A percentile compares a stretch with the other conserved stretches of the same genome.
phyloP scores from a whole-genome alignment of 1,140 invertebrate species.

The Coptotermes formosanus region DNA sequence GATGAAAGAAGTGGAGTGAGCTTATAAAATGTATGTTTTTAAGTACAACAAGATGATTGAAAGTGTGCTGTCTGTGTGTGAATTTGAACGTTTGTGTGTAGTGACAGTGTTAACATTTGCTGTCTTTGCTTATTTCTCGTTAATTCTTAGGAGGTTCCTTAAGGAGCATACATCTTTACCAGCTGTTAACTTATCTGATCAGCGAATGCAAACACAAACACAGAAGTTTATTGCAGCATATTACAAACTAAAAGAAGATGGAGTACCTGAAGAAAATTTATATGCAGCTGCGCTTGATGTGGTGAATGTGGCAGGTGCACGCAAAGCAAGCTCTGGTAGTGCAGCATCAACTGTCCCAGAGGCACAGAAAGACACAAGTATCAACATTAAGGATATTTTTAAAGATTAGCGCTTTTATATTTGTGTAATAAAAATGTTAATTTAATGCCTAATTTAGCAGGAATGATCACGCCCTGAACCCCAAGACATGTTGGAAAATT shows the following conservation, averaged over 20 bases:
- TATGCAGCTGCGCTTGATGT: background rate
- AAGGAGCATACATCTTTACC: conserved; percentile 53
- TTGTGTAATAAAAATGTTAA: too few species aligned
- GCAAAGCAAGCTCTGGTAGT: background rate
- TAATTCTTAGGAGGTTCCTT: conserved; percentile 60
- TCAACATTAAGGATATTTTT: conserved; percentile 25
- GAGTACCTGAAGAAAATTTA: conserved; percentile 1
- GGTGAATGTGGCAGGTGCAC: background rate
- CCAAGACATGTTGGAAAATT: too few species aligned
- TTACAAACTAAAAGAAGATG: conserved; percentile 50
- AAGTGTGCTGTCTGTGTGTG: too few species aligned
- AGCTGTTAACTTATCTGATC: conserved; percentile 51
- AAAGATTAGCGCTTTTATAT: background rate
- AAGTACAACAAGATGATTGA: too few species aligned
- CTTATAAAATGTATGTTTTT: too few species aligned
- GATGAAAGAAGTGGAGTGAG: too few species aligned
- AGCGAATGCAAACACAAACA: conserved; percentile 51
- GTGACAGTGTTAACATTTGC: too few species aligned
- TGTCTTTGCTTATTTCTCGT: background rate
- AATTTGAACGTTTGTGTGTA: too few species aligned
- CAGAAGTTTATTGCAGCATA: conserved; percentile 61
- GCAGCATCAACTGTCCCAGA: background rate
- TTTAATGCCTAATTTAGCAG: too few species aligned
- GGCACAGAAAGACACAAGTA: background rate
- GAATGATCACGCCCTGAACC: too few species aligned